Evolutionary conservation across 2,888 invertebrate genomes (phyloP).

Genomic region (Zaprionus bogoriensis): DNA sequence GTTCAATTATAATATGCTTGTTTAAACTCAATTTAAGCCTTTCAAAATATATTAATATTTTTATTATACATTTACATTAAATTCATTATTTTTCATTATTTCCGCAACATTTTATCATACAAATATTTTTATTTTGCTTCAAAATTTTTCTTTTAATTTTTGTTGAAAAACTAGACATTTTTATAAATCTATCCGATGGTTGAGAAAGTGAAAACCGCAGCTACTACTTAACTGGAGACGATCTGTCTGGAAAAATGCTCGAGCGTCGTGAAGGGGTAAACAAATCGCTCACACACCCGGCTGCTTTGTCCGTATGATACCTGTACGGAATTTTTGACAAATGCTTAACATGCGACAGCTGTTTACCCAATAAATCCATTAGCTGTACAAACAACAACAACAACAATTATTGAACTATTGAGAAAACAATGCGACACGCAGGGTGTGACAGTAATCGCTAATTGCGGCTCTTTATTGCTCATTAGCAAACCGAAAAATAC

Average conservation of each 20-base stretch:
- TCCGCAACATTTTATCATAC: too few species aligned
- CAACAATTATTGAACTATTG: conserved; percentile 49
- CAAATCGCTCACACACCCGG: conserved; percentile 17
- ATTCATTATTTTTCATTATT: too few species aligned
- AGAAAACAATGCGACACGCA: conserved; percentile 54
- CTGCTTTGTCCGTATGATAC: conserved; percentile 34
- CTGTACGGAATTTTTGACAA: conserved; percentile 69
- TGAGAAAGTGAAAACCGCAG: too few species aligned
- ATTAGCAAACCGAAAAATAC: conserved; percentile 32
- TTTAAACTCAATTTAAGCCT: too few species aligned
- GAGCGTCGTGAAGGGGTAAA: conserved; percentile 21
- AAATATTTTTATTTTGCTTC: too few species aligned
- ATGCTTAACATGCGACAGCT: conserved; percentile 72
- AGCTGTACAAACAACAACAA: conserved; percentile 63
- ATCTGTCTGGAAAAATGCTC: conserved; percentile 27
- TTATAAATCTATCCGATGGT: too few species aligned
- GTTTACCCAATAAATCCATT: conserved; percentile 77
- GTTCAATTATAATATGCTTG: too few species aligned
- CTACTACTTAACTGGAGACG: conserved; percentile 2
- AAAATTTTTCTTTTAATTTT: too few species aligned
- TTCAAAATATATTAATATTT: neutral
- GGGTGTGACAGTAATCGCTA: conserved; percentile 69
- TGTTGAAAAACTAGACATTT: too few species aligned
- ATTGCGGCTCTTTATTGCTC: conserved; percentile 64
- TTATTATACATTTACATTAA: too few species aligned